Percentiles rank a stretch among this genome's conserved stretches.
Conservation (phyloP, 2,113 vertebrate genomes). For the Coptodon bakossiorum region DNA sequence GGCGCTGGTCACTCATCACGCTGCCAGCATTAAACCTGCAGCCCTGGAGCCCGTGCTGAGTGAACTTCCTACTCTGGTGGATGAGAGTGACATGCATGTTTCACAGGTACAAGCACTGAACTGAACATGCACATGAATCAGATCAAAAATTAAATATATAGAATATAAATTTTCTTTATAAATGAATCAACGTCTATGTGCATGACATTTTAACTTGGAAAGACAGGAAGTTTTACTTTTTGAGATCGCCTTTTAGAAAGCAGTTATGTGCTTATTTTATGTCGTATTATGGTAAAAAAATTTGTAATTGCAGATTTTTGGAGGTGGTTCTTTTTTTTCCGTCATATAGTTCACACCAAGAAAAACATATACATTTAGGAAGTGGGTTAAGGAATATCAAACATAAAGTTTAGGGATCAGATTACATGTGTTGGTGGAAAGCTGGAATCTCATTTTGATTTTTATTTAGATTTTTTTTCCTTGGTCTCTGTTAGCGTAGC, state of each 20-base stretch:
- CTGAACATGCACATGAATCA: fast-evolving
- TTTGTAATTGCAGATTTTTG: not conserved
- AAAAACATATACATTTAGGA: not conserved
- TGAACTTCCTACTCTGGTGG: conserved; percentile 82
- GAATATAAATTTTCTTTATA: not conserved
- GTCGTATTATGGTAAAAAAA: not conserved
- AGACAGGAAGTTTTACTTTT: not conserved
- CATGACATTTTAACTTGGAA: not conserved
- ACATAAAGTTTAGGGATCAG: not conserved
- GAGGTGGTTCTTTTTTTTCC: not conserved
- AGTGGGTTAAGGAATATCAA: not conserved
- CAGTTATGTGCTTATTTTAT: not conserved
- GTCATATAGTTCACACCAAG: not conserved
- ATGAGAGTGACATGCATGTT: conserved; percentile 87
- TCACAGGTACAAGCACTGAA: conserved; percentile 72
- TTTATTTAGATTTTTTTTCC: not conserved
- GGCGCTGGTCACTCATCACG: conserved; percentile 79
- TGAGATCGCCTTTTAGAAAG: not conserved
- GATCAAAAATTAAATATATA: not conserved
- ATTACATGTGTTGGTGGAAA: not conserved
- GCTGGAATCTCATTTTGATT: not conserved
- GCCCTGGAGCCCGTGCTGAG: conserved; percentile 75
- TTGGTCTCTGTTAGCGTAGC: not conserved
- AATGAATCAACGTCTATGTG: fast-evolving
- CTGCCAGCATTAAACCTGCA: conserved; percentile 74